Conservation (phyloP, 2,113 vertebrate genomes). For the Anhinga anhinga region DNA sequence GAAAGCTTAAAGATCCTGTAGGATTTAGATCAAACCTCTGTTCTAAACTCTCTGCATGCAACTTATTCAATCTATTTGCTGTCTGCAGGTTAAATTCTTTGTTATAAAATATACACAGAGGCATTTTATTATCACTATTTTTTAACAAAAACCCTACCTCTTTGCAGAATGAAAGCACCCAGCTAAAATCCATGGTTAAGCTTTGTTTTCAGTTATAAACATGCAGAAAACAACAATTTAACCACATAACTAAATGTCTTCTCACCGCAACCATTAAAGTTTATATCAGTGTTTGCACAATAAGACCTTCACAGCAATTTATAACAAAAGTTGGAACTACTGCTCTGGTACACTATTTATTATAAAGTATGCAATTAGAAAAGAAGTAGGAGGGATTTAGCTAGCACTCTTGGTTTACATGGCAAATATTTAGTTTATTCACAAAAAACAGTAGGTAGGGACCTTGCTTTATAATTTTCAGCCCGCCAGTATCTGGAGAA, state of each 20-base stretch:
- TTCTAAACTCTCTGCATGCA: not conserved
- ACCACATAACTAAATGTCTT: not conserved
- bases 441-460: not conserved
- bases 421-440: not conserved
- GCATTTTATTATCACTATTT: not conserved
- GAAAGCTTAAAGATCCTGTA: not conserved
- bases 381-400: not conserved
- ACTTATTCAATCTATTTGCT: not conserved
- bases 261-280: not conserved
- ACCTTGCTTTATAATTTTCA: not conserved
- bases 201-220: not conserved
- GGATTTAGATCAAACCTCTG: not conserved
- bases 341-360: not conserved
- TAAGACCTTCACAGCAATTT: not conserved
- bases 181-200: not conserved
- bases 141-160: not conserved
- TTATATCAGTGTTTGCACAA: not conserved
- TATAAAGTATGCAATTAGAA: not conserved
- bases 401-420: not conserved
- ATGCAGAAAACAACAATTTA: not conserved
- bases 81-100: not conserved
- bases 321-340: not conserved
- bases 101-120: not conserved
- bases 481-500: not conserved
- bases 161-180: not conserved